Evolutionary conservation across 1,140 invertebrate species (phyloP).

Genomic region (Aporrectodea caliginosa): DNA sequence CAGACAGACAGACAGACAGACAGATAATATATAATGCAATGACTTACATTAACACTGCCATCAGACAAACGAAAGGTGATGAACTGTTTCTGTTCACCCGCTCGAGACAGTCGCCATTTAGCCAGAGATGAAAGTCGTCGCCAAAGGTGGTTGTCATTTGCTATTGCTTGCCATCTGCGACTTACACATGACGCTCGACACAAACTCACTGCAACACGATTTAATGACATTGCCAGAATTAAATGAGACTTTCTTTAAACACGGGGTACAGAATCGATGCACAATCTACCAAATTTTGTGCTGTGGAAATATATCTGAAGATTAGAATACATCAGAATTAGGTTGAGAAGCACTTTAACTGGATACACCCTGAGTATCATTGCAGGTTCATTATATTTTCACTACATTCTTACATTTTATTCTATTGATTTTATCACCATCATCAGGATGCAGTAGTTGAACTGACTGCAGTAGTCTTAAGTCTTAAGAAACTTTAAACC

Average conservation of each 20-base stretch:
- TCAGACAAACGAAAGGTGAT: conserved; percentile 50
- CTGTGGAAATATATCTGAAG: too few species aligned
- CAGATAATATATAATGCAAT: background rate
- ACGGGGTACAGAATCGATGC: background rate
- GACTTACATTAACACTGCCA: conserved; percentile 47
- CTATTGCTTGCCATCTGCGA: conserved; percentile 46
- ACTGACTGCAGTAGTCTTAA: too few species aligned
- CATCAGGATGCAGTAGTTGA: too few species aligned
- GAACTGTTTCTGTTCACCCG: conserved; percentile 53
- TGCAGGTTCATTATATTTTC: too few species aligned
- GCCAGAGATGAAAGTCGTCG: conserved; percentile 48
- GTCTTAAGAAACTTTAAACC: too few species aligned
- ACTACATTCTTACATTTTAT: too few species aligned
- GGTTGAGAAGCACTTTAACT: background rate
- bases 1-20: background rate
- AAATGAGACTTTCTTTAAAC: conserved; percentile 1
- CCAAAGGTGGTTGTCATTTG: conserved; percentile 50
- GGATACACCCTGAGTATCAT: background rate
- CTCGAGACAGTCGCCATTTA: conserved; percentile 53
- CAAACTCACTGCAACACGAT: conserved; percentile 48
- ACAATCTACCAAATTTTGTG: too few species aligned
- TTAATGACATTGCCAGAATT: conserved; percentile 23
- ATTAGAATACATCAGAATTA: too few species aligned
- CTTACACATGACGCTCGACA: conserved; percentile 50
- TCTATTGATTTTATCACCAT: too few species aligned